These are phyloP conservation scores for Leptestheria dahalacensis DNA, from an alignment of 1,140 invertebrate genomes.

Conservation along the genomic window DNA sequence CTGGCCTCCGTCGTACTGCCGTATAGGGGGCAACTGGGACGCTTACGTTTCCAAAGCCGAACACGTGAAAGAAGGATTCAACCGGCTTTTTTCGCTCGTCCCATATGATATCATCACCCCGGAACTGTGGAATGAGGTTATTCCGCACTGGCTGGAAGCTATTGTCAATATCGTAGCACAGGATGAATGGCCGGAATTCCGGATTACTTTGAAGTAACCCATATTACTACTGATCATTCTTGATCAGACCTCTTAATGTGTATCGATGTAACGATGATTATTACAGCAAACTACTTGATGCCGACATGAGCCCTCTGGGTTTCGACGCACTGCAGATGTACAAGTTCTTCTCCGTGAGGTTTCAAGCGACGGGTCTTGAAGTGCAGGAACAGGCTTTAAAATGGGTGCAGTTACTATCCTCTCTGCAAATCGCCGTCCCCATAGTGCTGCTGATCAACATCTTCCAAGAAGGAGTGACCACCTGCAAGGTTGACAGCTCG, in stretches of 20 bases:
- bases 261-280: too few species aligned
- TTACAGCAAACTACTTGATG: conserved; percentile 86
- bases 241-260: background rate
- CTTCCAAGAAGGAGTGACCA: conserved; percentile 64
- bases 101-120: conserved; percentile 93
- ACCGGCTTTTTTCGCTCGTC: conserved; percentile 82
- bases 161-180: conserved; percentile 88
- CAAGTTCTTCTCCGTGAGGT: conserved; percentile 76
- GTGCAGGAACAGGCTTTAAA: conserved; percentile 85
- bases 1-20: conserved; percentile 72
- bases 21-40: conserved; percentile 86
- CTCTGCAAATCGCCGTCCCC: conserved; percentile 77
- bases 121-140: conserved; percentile 93
- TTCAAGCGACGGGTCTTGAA: conserved; percentile 64
- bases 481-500: conserved; percentile 18
- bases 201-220: conserved; percentile 62
- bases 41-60: conserved; percentile 24
- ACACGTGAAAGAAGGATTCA: conserved; percentile 87
- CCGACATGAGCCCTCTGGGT: conserved; percentile 84
- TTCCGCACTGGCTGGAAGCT: conserved; percentile 97
- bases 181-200: conserved; percentile 77
- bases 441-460: conserved; percentile 69
- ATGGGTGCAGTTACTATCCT: conserved; percentile 78
- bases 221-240: background rate
- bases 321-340: conserved; percentile 90